Conservation (phyloP, 2,113 vertebrate species). For the Mobula hypostoma region DNA sequence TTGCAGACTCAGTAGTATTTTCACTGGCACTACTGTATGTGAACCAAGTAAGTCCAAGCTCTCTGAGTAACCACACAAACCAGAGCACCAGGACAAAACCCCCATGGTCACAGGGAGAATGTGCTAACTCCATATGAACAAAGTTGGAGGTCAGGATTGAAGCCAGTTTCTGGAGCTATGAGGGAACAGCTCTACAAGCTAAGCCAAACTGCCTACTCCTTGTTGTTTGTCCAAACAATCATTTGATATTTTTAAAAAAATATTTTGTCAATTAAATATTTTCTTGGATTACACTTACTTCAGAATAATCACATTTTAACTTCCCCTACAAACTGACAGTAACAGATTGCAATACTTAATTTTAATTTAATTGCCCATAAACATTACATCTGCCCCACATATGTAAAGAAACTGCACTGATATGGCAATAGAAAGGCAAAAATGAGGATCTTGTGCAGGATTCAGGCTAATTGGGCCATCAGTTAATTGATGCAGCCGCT, state of each 20-base stretch:
- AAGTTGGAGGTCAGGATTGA: too few species aligned
- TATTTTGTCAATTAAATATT: background rate
- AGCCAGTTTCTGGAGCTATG: too few species aligned
- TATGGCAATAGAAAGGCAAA: background rate
- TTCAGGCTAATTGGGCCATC: too few species aligned
- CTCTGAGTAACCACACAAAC: background rate
- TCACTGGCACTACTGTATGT: background rate
- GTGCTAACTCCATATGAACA: too few species aligned
- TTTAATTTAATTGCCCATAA: background rate
- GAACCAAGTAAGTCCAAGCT: background rate
- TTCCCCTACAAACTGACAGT: background rate
- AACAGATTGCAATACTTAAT: background rate
- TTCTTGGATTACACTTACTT: background rate
- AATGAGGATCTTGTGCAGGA: background rate
- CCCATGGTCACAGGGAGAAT: too few species aligned
- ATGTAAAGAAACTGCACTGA: background rate
- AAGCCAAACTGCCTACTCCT: too few species aligned
- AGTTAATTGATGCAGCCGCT: too few species aligned
- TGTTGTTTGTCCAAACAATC: background rate
- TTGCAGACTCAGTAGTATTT: background rate
- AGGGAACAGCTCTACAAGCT: too few species aligned
- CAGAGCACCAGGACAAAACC: too few species aligned
- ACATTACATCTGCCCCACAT: background rate
- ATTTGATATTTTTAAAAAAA: too few species aligned
- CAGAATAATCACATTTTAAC: background rate